Percentiles rank a stretch among this genome's conserved stretches.
Evolutionary conservation across 1,140 invertebrate genomes (phyloP).

Genomic region (Pteromalus puparum): DNA sequence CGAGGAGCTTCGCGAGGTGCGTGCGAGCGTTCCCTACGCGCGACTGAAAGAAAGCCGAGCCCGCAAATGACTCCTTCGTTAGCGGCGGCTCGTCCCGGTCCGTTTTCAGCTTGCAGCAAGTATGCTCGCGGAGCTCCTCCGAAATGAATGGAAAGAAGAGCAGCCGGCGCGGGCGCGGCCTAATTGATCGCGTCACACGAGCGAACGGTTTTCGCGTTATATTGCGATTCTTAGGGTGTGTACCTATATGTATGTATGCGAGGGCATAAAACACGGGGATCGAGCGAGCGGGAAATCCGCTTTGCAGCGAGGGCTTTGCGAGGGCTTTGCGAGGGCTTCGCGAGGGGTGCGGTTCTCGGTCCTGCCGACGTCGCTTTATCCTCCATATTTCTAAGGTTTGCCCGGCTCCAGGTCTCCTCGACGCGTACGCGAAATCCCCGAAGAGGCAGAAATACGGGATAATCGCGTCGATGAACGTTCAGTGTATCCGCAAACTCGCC

Average conservation of each 20-base stretch:
- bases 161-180: no score
- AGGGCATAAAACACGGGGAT: no score
- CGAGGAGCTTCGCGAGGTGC: background rate
- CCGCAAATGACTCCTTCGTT: background rate
- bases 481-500: no score
- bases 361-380: no score
- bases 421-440: background rate
- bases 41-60: background rate
- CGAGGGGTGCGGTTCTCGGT: no score
- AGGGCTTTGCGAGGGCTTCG: slow-evolving; percentile 42
- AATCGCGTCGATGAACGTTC: no score
- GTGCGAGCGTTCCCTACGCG: background rate
- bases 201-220: slow-evolving; percentile 27
- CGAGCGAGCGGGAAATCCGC: slow-evolving; percentile 51
- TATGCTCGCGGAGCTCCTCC: no score
- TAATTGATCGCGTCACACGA: slow-evolving; percentile 28
- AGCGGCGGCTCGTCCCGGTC: background rate
- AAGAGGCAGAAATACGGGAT: background rate
- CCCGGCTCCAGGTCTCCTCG: background rate
- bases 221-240: no score
- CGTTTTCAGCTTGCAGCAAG: no score
- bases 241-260: no score
- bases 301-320: slow-evolving; percentile 51
- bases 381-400: slow-evolving; percentile 71
- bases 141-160: no score